Percentiles rank a stretch among this genome's conserved stretches.
phyloP scores from a whole-genome alignment of 2,797 vertebrate species.

The Channallabes apus region DNA sequence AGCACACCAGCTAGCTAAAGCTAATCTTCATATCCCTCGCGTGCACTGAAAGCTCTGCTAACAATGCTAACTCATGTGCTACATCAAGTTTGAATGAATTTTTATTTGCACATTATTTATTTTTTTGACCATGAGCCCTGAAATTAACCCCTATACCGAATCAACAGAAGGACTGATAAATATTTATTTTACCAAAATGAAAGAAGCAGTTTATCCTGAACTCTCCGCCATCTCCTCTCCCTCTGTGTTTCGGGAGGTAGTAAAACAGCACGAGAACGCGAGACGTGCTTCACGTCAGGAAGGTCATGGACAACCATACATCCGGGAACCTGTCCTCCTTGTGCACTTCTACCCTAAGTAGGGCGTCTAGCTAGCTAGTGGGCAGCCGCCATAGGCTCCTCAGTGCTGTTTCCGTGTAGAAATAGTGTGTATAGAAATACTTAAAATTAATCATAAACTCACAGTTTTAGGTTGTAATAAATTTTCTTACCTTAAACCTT shows the following conservation, averaged over 20 bases:
- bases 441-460: too few relatives aligned
- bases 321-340: too few relatives aligned
- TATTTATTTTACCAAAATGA: neutral
- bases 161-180: neutral
- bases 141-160: neutral
- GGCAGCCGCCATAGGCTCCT: too few relatives aligned
- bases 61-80: neutral
- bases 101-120: neutral
- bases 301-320: constrained; percentile 15
- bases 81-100: constrained; percentile 8
- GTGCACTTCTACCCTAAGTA: too few relatives aligned
- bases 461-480: too few relatives aligned
- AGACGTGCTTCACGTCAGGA: constrained; percentile 5
- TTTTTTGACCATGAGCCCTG: too few relatives aligned
- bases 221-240: constrained; percentile 1
- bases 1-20: neutral
- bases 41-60: neutral
- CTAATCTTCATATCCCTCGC: too few relatives aligned
- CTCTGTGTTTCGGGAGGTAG: neutral
- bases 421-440: too few relatives aligned
- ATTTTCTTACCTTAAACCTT: too few relatives aligned
- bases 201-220: neutral
- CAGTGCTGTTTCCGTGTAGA: too few relatives aligned
- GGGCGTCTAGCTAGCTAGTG: too few relatives aligned
- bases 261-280: neutral